A percentile compares a stretch with the other conserved stretches of the same genome.
Evolutionary conservation across 2,113 vertebrate species (phyloP).

Genomic region (Neodon shergylaensis): DNA sequence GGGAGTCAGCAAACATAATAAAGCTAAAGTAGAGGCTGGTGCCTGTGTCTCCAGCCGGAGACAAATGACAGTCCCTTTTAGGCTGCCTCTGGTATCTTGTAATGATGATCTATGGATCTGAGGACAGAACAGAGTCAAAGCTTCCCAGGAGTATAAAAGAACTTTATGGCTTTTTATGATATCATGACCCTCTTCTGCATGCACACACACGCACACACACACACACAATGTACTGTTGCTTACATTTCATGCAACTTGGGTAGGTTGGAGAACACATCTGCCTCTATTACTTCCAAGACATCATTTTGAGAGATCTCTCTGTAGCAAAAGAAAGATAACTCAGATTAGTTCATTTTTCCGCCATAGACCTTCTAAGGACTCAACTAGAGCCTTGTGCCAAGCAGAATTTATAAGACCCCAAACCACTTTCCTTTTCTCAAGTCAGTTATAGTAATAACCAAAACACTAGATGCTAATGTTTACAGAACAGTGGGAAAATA

Average conservation of each 20-base stretch:
- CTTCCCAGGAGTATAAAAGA: background rate
- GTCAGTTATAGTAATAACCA: background rate
- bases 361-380: background rate
- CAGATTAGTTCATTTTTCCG: conserved; percentile 14
- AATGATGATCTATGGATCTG: conserved; percentile 15
- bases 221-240: conserved; percentile 72
- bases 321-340: conserved; percentile 78
- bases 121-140: background rate
- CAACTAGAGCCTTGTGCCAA: background rate
- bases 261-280: conserved; percentile 86
- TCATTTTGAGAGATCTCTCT: conserved; percentile 91
- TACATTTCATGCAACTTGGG: conserved; percentile 90
- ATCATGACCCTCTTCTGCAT: background rate
- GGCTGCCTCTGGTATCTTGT: background rate
- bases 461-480: background rate
- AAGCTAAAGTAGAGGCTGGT: background rate
- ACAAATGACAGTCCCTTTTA: background rate
- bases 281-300: conserved; percentile 88
- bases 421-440: background rate
- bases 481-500: background rate
- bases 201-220: rapidly evolving
- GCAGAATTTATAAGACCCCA: conserved; percentile 33
- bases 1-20: background rate
- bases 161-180: conserved; percentile 29
- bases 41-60: background rate